Conservation (phyloP, 1,140 invertebrate species). For the Agraylea sexmaculata region DNA sequence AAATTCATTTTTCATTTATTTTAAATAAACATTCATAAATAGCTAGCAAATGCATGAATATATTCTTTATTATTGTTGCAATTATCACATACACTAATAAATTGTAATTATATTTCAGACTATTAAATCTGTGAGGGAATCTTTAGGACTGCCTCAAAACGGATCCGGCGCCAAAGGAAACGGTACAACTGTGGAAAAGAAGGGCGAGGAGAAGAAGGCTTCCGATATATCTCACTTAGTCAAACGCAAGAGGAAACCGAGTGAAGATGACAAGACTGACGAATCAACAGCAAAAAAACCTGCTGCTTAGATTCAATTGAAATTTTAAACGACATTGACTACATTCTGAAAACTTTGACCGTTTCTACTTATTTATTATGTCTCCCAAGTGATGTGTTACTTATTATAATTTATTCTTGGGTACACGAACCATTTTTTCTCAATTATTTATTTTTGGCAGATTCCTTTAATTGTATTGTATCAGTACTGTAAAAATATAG, state of each 20-base stretch:
- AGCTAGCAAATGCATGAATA: background rate
- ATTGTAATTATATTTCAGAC: slow-evolving; percentile 23
- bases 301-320: too few relatives aligned
- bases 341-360: too few relatives aligned
- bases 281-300: slow-evolving; percentile 40
- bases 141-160: slow-evolving; percentile 26
- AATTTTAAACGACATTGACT: too few relatives aligned
- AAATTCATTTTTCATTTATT: background rate
- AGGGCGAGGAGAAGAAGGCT: slow-evolving; percentile 34
- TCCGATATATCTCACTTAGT: slow-evolving; percentile 64
- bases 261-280: slow-evolving; percentile 33
- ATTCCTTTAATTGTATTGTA: too few relatives aligned
- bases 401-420: too few relatives aligned
- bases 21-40: background rate
- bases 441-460: too few relatives aligned
- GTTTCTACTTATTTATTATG: too few relatives aligned
- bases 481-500: too few relatives aligned
- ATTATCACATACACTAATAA: background rate
- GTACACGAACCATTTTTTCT: too few relatives aligned
- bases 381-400: too few relatives aligned
- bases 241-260: slow-evolving; percentile 55
- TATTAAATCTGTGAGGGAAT: slow-evolving; percentile 31
- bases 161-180: slow-evolving; percentile 29
- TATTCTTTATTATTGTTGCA: slow-evolving; percentile 5
- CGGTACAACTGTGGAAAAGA: slow-evolving; percentile 26